phyloP scores from a whole-genome alignment of 2,113 vertebrate species.

The Dermatemys mawii region DNA sequence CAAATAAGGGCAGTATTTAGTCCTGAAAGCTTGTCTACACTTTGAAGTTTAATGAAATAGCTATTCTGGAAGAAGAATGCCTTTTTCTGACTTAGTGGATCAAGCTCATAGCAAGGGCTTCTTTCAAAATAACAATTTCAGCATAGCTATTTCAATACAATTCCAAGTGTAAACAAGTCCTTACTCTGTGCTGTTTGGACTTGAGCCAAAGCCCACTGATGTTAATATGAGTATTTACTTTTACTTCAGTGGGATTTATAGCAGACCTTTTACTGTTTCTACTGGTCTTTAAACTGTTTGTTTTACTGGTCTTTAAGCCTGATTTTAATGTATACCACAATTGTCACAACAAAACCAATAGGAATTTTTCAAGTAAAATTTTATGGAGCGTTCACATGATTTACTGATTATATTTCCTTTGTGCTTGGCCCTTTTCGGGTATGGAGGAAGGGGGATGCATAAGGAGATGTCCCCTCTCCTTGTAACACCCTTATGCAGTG shows the following conservation, averaged over 20 bases:
- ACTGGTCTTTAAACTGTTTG: too few species aligned
- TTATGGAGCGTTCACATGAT: constrained; percentile 28
- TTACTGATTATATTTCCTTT: background rate
- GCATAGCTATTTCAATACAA: background rate
- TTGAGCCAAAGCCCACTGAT: background rate
- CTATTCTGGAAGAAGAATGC: background rate
- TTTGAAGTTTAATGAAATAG: background rate
- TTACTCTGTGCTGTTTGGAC: background rate
- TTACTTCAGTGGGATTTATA: constrained; percentile 10
- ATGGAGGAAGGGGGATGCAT: background rate
- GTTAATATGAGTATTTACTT: background rate
- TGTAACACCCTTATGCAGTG: background rate
- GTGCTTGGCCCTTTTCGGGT: background rate
- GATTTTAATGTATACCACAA: constrained; percentile 18
- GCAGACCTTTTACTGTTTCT: background rate
- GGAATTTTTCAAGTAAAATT: background rate
- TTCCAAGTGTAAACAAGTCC: background rate
- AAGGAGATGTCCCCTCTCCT: background rate
- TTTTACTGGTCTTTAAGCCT: background rate
- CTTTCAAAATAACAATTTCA: background rate
- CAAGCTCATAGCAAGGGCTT: background rate
- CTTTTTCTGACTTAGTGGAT: background rate
- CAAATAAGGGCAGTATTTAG: background rate
- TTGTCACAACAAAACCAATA: constrained; percentile 15
- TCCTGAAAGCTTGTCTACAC: background rate